Base-by-base conservation (phyloP, 2,113 vertebrate genomes). In the Centropus unirufus region DNA sequence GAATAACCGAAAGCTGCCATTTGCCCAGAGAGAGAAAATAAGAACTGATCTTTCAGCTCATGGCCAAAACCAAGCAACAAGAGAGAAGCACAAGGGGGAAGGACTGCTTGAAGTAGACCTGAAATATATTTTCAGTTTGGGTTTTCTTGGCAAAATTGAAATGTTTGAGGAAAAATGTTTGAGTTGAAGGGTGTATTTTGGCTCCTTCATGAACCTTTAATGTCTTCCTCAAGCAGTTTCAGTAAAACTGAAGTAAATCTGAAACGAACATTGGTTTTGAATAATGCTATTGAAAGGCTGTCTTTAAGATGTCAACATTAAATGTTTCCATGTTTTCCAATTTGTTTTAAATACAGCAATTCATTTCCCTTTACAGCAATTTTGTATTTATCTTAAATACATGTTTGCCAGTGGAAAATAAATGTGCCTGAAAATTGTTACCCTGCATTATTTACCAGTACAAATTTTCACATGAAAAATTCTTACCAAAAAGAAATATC, bases 361-460 rank as follows among this genome's bases (percentile, higher is more conserved):
- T 46, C 5, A 34, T 77, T 93, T 90, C 34, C 51, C 26, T 87
- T 74, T 83, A 70, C 4, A 5, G 42, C 23, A 93, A 83, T 95
- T 94, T 95, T 94, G 54, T 67, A 63, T 92, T 96, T 94, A 92
- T 54, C 42, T 7, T 90, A 95, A 94, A 77, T 88, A 77, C 1
- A n/a, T 42, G 55, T 88, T 96, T 42, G 32, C 36, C 46, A 74
- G 51, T 52, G 68, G 70, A 8, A 59, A 39, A 81, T 75, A 89
- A 67, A 63, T 11, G 79, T 70, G 75, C n/a, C 79, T 93, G 63
- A 82, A 94, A 95, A 92, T 77, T 90, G 32, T 86, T 89, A 89
- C 51, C 68, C 51, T 90, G 42, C 8, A 14, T 59, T 92, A 92
- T 63, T 83, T 87, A 78, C 70, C 83, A 93, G 74, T 22, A 87